Conservation (phyloP, 2,797 vertebrate genomes). For the Leptodactylus fallax region DNA sequence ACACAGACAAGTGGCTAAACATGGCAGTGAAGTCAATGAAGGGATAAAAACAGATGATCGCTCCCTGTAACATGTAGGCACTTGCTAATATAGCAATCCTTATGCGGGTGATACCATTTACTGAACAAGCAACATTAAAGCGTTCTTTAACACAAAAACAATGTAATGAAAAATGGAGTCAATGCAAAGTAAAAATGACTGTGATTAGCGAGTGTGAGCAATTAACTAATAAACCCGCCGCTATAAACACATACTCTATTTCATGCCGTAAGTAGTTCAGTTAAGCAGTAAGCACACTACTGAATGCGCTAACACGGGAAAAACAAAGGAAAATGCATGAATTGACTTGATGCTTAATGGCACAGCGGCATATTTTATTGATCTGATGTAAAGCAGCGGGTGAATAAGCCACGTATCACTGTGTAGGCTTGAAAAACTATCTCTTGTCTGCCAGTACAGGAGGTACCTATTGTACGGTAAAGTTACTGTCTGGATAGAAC, state of each 20-base stretch:
- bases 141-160: not conserved
- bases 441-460: not conserved
- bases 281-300: slow-evolving; percentile 12
- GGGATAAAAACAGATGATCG: not conserved
- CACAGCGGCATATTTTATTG: slow-evolving; percentile 34
- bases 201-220: not conserved
- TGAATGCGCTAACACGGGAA: not conserved
- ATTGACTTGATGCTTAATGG: slow-evolving; percentile 27
- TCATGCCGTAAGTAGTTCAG: slow-evolving; percentile 12
- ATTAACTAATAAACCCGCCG: not conserved
- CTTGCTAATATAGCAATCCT: not conserved
- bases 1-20: not conserved
- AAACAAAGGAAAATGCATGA: slow-evolving; percentile 35
- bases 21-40: too few species aligned
- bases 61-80: not conserved
- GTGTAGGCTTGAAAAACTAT: not conserved
- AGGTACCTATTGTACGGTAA: not conserved
- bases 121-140: not conserved
- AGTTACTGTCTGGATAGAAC: too few species aligned
- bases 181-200: not conserved
- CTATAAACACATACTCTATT: not conserved
- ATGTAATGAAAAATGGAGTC: not conserved
- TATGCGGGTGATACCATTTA: not conserved
- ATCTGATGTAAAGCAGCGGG: slow-evolving; percentile 13
- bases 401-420: not conserved